Base-by-base conservation (phyloP, 2,888 invertebrate species). In the Stenolophus ochropezus region DNA sequence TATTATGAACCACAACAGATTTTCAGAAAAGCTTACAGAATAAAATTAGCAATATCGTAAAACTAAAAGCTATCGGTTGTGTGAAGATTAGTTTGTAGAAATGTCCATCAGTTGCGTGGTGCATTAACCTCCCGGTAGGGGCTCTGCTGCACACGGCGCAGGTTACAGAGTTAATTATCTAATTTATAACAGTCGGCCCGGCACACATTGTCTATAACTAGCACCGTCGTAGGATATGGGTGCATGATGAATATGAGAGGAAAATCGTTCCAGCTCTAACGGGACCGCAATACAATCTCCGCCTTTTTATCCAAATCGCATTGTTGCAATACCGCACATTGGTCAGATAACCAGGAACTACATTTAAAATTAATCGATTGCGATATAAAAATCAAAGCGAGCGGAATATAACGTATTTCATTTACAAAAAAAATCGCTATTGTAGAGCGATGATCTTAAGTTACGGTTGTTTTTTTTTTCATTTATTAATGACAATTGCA, bases 141-240 rank as follows among this genome's bases (percentile, higher is more conserved):
- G 86, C 84, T 84, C 85, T 84, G 84, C 83, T 21, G 6, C 65
- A 18, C 33, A 61, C 25, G 8, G 82, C 82, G 85, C 84, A 86
- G 87, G 87, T 86, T 86, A 86, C 83, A 84, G 86, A 86, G 87
- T 86, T 87, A 87, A 87, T 87, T 86, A 87, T 86, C 87, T 86
- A 86, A 87, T 87, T 86, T 87, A 87, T 86, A 86, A 86, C 86
- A 86, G 82, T 79, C 82, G 83, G 80, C 80, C 76, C 80, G 79
- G 82, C 83, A 83, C 82, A 71, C 82, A 82, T 82, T 80, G 82
- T 83, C 80, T 80, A 77, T 61, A 61, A 61, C 61, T 25, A 25
- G 56, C 56, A 11, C 18, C 18, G 6, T 11, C 2, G 33, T 42
- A 42, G 33, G 33, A 42, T 42, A 42, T 42, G 33, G 33, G 33